Evolutionary conservation across 1,140 invertebrate species (phyloP).

Genomic region (Neotoxoptera formosana): DNA sequence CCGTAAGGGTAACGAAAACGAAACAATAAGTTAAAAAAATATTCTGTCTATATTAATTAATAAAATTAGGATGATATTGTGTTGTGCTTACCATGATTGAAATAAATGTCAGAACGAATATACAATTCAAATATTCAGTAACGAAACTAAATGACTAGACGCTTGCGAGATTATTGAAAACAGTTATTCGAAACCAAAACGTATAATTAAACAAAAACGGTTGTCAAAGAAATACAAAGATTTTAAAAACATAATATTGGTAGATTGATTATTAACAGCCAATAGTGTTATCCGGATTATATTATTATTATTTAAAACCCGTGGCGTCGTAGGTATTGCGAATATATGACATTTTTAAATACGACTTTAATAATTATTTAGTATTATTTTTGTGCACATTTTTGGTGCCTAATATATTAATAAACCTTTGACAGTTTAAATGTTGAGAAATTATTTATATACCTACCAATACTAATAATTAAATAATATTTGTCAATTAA

Average conservation of each 20-base stretch:
- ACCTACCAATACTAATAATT: neutral
- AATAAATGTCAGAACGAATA: neutral
- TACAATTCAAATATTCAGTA: neutral
- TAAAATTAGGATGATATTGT: neutral
- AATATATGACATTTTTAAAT: constrained; percentile 2
- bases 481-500: neutral
- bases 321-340: no score
- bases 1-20: neutral
- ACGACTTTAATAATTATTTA: neutral
- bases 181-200: neutral
- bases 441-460: neutral
- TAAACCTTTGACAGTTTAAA: neutral
- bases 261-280: neutral
- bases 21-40: neutral
- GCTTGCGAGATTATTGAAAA: neutral
- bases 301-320: neutral
- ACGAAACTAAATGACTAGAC: neutral
- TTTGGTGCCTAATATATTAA: neutral
- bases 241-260: neutral
- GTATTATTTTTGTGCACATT: neutral
- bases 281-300: neutral
- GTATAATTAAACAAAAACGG: neutral
- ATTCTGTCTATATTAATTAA: neutral
- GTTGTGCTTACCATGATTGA: neutral
- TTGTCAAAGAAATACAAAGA: neutral